Percentiles rank a stretch among this genome's conserved stretches.
Conservation (phyloP, 2,113 vertebrate genomes). For the Lanius ludovicianus region DNA sequence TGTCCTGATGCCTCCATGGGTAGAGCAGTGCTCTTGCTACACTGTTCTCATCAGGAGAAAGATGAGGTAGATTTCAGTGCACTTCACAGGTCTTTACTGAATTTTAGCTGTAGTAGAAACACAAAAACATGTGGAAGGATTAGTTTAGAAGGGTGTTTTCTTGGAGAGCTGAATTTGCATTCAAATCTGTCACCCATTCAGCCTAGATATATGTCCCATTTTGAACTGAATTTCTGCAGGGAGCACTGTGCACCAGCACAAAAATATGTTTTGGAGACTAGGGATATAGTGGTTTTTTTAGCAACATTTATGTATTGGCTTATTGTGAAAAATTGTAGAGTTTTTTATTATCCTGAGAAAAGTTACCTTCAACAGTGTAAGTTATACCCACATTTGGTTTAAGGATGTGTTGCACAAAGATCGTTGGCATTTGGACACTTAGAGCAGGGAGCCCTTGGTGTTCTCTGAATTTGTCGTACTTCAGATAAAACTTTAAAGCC, state of each 20-base stretch:
- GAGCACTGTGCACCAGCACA: background rate
- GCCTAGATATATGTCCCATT: background rate
- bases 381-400: background rate
- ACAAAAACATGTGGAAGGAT: background rate
- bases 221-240: background rate
- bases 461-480: background rate
- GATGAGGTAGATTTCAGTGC: background rate
- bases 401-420: background rate
- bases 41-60: background rate
- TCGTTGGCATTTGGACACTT: background rate
- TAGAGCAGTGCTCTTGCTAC: background rate
- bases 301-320: background rate
- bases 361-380: background rate
- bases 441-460: background rate
- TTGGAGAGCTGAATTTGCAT: background rate
- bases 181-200: slow-evolving; percentile 7
- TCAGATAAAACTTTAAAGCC: background rate
- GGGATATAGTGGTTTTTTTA: background rate
- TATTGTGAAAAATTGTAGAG: background rate
- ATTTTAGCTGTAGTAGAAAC: background rate
- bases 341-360: background rate
- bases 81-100: background rate
- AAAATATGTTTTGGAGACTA: background rate
- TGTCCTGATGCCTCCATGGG: background rate
- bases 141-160: background rate